Conservation (phyloP, 2,888 invertebrate genomes). For the Matsumyia berberina region DNA sequence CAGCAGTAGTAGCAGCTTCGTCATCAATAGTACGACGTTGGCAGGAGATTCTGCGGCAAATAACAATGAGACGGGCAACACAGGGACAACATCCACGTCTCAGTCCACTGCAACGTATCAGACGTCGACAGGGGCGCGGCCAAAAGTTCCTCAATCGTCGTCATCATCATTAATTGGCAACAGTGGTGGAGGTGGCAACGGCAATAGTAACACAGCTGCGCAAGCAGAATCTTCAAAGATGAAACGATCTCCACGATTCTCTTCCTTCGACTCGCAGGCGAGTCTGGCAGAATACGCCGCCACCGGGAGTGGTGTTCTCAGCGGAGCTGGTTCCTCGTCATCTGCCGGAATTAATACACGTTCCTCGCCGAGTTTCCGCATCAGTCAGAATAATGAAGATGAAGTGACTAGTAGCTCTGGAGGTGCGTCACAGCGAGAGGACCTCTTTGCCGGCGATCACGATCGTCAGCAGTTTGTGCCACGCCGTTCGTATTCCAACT, state of each 20-base stretch:
- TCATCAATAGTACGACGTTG: constrained; percentile 61
- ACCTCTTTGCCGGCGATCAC: constrained; percentile 58
- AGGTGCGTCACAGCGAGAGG: constrained; percentile 32
- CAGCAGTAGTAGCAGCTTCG: constrained; percentile 62
- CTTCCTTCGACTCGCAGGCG: constrained; percentile 84
- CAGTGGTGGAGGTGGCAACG: constrained; percentile 54
- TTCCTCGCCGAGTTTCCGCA: constrained; percentile 67
- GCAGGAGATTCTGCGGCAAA: constrained; percentile 47
- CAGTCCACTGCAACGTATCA: constrained; percentile 76
- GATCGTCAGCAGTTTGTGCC: constrained; percentile 80
- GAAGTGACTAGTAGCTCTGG: constrained; percentile 41
- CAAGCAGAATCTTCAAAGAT: constrained; percentile 80
- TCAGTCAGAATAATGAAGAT: constrained; percentile 62
- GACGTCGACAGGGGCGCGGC: constrained; percentile 89
- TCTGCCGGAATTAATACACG: constrained; percentile 76
- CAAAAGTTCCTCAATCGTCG: constrained; percentile 87
- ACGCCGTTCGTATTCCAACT: constrained; percentile 84
- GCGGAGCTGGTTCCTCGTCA: constrained; percentile 68
- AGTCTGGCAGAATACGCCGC: constrained; percentile 83
- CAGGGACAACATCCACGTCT: constrained; percentile 30
- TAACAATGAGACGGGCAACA: constrained; percentile 43
- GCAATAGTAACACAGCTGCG: constrained; percentile 65
- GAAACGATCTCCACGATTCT: constrained; percentile 84
- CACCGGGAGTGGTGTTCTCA: constrained; percentile 32
- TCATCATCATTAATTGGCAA: constrained; percentile 80